A percentile compares a stretch with the other conserved stretches of the same genome.
These are phyloP conservation scores for Nothobranchius furzeri DNA, from an alignment of 2,113 vertebrate genomes.

Conservation along the genomic window DNA sequence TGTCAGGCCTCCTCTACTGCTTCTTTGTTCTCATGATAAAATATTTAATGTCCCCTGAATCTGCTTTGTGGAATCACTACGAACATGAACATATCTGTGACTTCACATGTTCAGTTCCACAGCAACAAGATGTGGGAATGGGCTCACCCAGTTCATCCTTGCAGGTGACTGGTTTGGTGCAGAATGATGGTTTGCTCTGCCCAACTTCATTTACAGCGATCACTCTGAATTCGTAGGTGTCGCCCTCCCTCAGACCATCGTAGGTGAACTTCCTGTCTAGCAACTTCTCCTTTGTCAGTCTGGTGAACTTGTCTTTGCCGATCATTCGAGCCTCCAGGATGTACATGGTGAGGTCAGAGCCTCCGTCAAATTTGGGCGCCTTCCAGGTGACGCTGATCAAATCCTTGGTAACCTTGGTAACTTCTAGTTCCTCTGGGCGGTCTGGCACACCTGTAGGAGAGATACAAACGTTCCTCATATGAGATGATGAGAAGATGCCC, in stretches of 20 bases:
- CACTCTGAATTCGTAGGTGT: constrained; percentile 93
- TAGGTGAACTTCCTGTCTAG: constrained; percentile 89
- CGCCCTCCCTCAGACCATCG: constrained; percentile 92
- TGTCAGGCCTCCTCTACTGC: too few species aligned
- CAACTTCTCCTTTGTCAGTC: constrained; percentile 89
- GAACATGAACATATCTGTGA: too few species aligned
- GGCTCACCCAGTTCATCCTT: constrained; percentile 92
- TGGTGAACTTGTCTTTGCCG: constrained; percentile 93
- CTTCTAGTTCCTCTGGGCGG: constrained; percentile 93
- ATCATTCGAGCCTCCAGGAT: constrained; percentile 92
- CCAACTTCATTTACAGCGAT: constrained; percentile 94
- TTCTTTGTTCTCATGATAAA: too few species aligned
- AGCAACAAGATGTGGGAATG: not conserved
- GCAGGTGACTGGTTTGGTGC: constrained; percentile 95
- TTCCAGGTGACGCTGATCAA: constrained; percentile 92
- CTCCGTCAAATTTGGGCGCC: constrained; percentile 91
- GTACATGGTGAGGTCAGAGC: constrained; percentile 93
- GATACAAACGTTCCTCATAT: not conserved
- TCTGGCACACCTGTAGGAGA: constrained; percentile 86
- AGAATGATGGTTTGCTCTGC: constrained; percentile 94
- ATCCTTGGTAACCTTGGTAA: constrained; percentile 90
- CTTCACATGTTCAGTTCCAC: too few species aligned
- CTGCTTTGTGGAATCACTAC: too few species aligned
- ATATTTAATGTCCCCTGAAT: too few species aligned
- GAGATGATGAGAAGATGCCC: not conserved